Conservation (phyloP, 2,113 vertebrate species). For the Myanophis thanlyinensis region DNA sequence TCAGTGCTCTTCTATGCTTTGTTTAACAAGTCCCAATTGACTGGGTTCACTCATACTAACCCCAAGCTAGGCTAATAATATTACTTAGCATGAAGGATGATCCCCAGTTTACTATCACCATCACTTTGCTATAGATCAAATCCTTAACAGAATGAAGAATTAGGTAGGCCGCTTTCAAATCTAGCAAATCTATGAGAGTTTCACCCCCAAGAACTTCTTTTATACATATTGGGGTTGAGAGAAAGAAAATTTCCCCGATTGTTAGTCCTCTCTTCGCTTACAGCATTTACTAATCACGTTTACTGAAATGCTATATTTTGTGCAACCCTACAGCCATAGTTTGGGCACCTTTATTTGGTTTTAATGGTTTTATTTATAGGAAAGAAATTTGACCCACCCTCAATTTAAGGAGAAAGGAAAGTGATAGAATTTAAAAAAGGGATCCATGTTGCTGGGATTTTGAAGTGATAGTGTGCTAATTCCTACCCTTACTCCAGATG, state of each 20-base stretch:
- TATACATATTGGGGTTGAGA: background rate
- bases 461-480: background rate
- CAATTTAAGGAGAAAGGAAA: background rate
- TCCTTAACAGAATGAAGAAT: background rate
- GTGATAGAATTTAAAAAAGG: background rate
- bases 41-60: background rate
- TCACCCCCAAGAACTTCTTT: background rate
- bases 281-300: background rate
- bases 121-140: background rate
- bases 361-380: background rate
- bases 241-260: background rate
- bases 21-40: background rate
- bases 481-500: background rate
- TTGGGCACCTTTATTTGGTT: background rate
- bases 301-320: background rate
- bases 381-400: background rate
- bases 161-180: background rate
- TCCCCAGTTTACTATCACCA: background rate
- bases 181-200: background rate
- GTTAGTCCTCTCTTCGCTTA: background rate
- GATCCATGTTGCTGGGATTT: background rate
- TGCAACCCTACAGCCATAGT: background rate
- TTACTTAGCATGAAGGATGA: background rate
- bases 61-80: background rate
- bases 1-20: background rate